Percentiles rank a stretch among this genome's conserved stretches.
Evolutionary conservation across 37 sponge, comb jelly and placozoan genomes (phyloP).

Genomic region (Agelas oroides): DNA sequence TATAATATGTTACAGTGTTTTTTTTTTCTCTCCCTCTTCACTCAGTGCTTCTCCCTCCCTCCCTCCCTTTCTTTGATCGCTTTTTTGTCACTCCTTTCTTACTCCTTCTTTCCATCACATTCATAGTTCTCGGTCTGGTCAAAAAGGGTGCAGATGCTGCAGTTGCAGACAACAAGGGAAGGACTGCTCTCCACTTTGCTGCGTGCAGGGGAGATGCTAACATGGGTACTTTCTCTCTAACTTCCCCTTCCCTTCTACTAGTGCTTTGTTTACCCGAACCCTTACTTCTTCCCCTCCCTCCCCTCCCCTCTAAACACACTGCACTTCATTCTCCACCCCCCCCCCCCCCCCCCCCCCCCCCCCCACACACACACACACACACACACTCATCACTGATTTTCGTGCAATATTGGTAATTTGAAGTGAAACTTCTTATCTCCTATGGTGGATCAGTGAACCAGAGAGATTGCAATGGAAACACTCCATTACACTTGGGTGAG

Average conservation of each 20-base stretch:
- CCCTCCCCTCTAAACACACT: no score
- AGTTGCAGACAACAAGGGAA: constrained; percentile 69
- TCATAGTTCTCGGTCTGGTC: constrained; percentile 46
- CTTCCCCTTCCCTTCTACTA: no score
- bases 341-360: neutral
- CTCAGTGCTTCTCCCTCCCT: neutral
- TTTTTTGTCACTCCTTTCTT: no score
- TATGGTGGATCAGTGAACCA: constrained; percentile 76
- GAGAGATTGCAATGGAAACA: constrained; percentile 78
- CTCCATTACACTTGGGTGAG: constrained; percentile 74
- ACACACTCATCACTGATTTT: neutral
- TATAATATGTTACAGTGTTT: no score
- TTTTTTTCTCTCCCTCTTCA: neutral
- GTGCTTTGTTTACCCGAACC: no score
- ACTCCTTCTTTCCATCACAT: no score
- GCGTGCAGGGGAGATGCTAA: constrained; percentile 56
- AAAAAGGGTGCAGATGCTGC: constrained; percentile 55
- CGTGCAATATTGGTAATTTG: no score
- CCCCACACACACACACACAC: neutral
- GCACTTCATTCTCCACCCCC: neutral
- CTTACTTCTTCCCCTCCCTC: no score
- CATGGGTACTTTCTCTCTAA: constrained; percentile 28
- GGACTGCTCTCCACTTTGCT: constrained; percentile 87
- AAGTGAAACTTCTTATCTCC: constrained; percentile 61
- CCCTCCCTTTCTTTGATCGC: no score